phyloP scores from a whole-genome alignment of 2,797 vertebrate genomes.

The Lacerta viridis region DNA sequence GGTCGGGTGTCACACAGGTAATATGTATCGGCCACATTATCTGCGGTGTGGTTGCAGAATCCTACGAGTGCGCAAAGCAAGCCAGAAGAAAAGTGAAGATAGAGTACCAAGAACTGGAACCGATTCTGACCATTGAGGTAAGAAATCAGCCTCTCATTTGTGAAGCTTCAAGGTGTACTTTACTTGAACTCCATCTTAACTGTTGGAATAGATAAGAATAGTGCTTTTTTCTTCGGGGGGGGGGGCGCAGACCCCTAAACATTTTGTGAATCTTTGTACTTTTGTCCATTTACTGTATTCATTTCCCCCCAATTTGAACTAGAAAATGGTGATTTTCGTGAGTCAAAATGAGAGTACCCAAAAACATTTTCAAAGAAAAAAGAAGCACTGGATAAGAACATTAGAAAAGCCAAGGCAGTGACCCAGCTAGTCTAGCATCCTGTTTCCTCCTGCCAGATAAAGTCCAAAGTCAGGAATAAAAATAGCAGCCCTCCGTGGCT shows the following conservation, averaged over 20 bases:
- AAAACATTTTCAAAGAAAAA: too few species aligned
- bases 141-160: neutral
- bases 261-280: too few species aligned
- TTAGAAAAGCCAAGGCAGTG: neutral
- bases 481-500: neutral
- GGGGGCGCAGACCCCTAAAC: too few species aligned
- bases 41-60: constrained; percentile 74
- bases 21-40: constrained; percentile 76
- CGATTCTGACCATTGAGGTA: constrained; percentile 78
- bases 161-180: neutral
- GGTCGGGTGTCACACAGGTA: constrained; percentile 66
- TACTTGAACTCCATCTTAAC: neutral
- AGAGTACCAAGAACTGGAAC: constrained; percentile 70
- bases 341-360: too few species aligned
- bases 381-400: neutral
- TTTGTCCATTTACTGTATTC: too few species aligned
- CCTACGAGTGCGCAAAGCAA: constrained; percentile 59
- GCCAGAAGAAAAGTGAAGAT: constrained; percentile 70
- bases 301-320: too few species aligned
- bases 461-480: neutral
- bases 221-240: too few species aligned
- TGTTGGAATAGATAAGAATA: neutral
- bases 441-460: neutral
- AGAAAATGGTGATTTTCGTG: too few species aligned
- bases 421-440: neutral